These are phyloP conservation scores for Camponotus vicinus DNA, from an alignment of 1,140 invertebrate species.

Conservation along the genomic window DNA sequence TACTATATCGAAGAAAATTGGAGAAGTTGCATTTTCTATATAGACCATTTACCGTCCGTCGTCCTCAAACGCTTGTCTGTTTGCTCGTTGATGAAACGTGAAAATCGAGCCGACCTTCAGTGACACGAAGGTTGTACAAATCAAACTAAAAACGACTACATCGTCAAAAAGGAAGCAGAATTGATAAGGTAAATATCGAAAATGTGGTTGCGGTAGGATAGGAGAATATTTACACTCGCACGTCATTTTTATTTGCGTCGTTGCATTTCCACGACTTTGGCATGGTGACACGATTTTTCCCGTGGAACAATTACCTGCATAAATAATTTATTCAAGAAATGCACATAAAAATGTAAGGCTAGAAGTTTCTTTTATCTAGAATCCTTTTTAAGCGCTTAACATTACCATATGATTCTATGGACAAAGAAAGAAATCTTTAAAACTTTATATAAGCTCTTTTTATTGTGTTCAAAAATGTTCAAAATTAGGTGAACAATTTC, in stretches of 20 bases:
- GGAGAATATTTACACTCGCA: conserved; percentile 39
- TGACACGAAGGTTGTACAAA: conserved; percentile 33
- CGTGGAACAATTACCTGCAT: conserved; percentile 7
- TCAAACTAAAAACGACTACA: conserved; percentile 29
- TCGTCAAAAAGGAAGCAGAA: conserved; percentile 16
- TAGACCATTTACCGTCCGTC: background rate
- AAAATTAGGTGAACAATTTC: background rate
- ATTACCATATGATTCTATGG: background rate
- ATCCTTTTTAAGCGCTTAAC: background rate
- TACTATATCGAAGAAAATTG: background rate
- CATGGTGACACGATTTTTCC: background rate
- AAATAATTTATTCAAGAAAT: conserved; percentile 36
- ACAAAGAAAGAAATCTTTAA: background rate
- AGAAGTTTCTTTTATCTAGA: background rate
- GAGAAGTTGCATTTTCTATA: conserved; percentile 4
- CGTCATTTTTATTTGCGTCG: conserved; percentile 20
- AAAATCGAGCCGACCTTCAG: conserved; percentile 5
- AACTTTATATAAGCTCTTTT: background rate
- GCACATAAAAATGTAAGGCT: background rate
- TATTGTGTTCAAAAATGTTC: background rate
- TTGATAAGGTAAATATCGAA: conserved; percentile 50
- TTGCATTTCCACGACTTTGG: conserved; percentile 9
- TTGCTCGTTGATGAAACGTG: conserved; percentile 11
- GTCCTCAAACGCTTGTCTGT: background rate
- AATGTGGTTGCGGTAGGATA: background rate